Conservation (phyloP, 2,797 vertebrate genomes). For the Mionectes olivaceus region DNA sequence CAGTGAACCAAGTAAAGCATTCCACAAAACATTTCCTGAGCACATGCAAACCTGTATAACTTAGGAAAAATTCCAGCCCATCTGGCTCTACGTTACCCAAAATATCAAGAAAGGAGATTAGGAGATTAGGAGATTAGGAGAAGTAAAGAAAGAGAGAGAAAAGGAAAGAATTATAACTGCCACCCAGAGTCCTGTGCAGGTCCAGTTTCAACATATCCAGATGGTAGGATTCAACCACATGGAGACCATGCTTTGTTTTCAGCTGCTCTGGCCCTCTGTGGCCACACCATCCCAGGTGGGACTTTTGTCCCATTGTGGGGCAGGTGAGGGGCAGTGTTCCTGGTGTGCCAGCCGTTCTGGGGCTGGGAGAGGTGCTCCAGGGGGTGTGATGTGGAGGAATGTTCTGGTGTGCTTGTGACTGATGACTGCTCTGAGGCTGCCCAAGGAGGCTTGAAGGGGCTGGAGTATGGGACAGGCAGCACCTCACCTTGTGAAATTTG, state of each 20-base stretch:
- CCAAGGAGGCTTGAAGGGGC: too few species aligned
- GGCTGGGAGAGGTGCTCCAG: neutral
- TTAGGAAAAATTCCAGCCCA: neutral
- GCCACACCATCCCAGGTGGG: neutral
- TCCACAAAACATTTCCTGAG: neutral
- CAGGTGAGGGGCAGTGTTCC: too few species aligned
- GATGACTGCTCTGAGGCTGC: neutral
- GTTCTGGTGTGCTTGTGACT: neutral
- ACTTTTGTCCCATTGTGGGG: neutral
- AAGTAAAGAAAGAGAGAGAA: neutral
- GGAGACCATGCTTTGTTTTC: neutral
- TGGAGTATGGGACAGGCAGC: neutral
- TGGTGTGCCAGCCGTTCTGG: neutral
- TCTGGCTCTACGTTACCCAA: neutral
- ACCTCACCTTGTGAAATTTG: neutral
- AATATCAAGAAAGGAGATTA: neutral
- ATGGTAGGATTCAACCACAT: neutral
- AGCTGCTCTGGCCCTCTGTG: neutral
- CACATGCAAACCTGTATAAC: neutral
- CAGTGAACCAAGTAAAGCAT: neutral
- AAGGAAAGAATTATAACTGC: neutral
- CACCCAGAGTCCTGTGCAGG: neutral
- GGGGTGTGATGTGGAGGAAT: neutral
- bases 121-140: neutral
- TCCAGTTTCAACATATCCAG: neutral